These are phyloP conservation scores for Clitarchus hookeri DNA, from an alignment of 2,888 invertebrate genomes.

Conservation along the genomic window DNA sequence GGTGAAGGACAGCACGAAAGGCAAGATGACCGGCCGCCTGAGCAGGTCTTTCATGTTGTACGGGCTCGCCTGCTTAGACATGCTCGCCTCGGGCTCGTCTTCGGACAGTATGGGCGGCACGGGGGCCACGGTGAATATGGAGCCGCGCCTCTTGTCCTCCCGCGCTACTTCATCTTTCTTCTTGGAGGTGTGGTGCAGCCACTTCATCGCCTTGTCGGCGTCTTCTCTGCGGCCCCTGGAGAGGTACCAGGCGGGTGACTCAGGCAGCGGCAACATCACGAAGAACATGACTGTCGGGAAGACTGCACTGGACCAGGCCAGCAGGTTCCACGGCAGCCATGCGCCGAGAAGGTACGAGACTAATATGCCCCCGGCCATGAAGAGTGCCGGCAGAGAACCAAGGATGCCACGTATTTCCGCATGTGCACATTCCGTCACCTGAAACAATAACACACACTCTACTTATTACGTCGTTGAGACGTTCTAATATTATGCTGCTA, in stretches of 20 bases:
- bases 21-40: conserved; percentile 50
- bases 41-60: conserved; percentile 40
- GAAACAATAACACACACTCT: conserved; percentile 24
- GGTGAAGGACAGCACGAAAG: conserved; percentile 58
- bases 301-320: conserved; percentile 61
- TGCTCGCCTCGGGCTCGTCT: conserved; percentile 11
- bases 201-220: conserved; percentile 57
- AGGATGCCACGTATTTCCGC: conserved; percentile 66
- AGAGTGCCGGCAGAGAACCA: conserved; percentile 67
- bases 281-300: conserved; percentile 58
- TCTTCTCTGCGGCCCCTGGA: conserved; percentile 56
- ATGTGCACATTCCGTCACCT: conserved; percentile 68
- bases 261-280: conserved; percentile 62
- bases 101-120: conserved; percentile 49
- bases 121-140: conserved; percentile 41
- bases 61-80: neutral
- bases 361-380: conserved; percentile 67
- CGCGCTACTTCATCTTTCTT: neutral
- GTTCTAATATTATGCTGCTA: neutral
- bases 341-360: conserved; percentile 63
- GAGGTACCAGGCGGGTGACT: conserved; percentile 66
- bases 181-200: conserved; percentile 56
- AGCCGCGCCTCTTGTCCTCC: conserved; percentile 10
- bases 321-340: conserved; percentile 62
- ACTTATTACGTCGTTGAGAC: neutral